A percentile compares a stretch with the other conserved stretches of the same genome.
Evolutionary conservation across 23 tunicate species (phyloP).

Genomic region (Clavelina lepadiformis): DNA sequence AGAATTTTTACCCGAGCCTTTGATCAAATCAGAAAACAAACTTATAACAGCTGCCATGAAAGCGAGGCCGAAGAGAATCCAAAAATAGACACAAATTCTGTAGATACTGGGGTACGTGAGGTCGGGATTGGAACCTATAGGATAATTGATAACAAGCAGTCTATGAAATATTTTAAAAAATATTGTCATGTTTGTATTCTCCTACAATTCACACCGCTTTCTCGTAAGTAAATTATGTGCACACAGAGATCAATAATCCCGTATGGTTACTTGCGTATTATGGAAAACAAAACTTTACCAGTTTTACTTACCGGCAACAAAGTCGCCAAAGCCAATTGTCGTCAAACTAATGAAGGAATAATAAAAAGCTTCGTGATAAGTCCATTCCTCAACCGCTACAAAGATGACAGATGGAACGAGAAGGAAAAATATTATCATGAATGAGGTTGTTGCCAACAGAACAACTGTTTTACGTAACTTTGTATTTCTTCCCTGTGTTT

Average conservation of each 20-base stretch:
- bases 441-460: conserved; percentile 5
- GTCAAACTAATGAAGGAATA: conserved; percentile 75
- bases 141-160: not conserved
- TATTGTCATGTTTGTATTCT: no score
- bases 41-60: conserved; percentile 71
- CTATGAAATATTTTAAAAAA: not conserved
- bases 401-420: conserved; percentile 63
- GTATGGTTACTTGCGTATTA: not conserved
- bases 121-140: conserved; percentile 59
- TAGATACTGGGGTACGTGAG: conserved; percentile 29
- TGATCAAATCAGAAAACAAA: conserved; percentile 25
- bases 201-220: no score
- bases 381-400: conserved; percentile 58
- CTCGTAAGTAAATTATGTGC: not conserved
- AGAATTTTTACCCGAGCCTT: conserved; percentile 24
- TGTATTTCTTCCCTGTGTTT: not conserved
- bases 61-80: conserved; percentile 86
- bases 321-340: conserved; percentile 89
- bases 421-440: conserved; percentile 37
- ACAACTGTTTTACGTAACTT: conserved; percentile 23
- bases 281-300: not conserved
- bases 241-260: no score
- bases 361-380: conserved; percentile 63
- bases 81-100: conserved; percentile 59
- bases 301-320: conserved; percentile 67